phyloP scores from a whole-genome alignment of 2,113 vertebrate species.

The Phoenicopterus ruber region DNA sequence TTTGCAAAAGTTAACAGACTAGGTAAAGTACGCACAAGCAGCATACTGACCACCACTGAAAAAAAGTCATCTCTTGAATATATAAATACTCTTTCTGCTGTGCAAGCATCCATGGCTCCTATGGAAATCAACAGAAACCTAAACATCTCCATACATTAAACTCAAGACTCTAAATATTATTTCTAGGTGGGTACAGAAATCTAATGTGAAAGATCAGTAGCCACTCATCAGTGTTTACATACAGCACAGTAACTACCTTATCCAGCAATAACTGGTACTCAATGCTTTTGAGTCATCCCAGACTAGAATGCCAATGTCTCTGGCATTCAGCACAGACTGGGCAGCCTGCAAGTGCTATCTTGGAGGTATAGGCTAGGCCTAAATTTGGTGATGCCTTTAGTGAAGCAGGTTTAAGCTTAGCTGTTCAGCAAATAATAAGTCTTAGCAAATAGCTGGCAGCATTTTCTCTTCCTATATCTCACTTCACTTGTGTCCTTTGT shows the following conservation, averaged over 20 bases:
- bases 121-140: background rate
- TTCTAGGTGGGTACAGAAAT: background rate
- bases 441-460: background rate
- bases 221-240: background rate
- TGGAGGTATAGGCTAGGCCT: background rate
- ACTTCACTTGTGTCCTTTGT: background rate
- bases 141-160: background rate
- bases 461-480: background rate
- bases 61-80: background rate
- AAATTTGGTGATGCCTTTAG: background rate
- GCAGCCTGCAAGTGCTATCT: background rate
- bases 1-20: background rate
- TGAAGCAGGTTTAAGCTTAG: background rate
- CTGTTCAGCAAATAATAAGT: background rate
- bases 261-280: background rate
- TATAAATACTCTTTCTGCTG: background rate
- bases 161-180: background rate
- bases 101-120: background rate
- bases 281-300: background rate
- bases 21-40: background rate
- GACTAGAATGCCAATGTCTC: background rate
- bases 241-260: background rate
- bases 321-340: rapidly evolving
- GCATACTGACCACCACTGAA: background rate
- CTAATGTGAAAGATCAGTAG: background rate